Percentiles rank a stretch among this genome's conserved stretches.
phyloP scores from a whole-genome alignment of 2,888 invertebrate species.

The Drosophila crucigera region DNA sequence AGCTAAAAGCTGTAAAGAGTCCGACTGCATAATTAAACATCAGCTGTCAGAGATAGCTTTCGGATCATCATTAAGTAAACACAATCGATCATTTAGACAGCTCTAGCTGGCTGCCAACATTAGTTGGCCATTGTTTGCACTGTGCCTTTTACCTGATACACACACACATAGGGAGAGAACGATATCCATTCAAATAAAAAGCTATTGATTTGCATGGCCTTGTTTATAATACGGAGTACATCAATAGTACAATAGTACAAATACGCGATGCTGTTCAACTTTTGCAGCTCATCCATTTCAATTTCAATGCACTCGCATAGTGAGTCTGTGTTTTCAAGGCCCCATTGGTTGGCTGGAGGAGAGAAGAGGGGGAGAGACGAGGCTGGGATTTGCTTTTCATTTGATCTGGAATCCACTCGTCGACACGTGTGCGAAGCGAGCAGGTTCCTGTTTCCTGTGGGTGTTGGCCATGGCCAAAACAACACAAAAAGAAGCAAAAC shows the following conservation, averaged over 20 bases:
- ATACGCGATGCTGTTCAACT: constrained; percentile 57
- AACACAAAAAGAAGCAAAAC: constrained; percentile 1
- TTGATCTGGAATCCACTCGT: constrained; percentile 40
- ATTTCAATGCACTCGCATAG: constrained; percentile 46
- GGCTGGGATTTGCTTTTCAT: constrained; percentile 48
- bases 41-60: constrained; percentile 5
- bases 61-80: constrained; percentile 32
- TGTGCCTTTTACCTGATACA: constrained; percentile 9
- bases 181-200: constrained; percentile 20
- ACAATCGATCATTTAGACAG: constrained; percentile 44
- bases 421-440: constrained; percentile 26
- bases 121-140: constrained; percentile 41
- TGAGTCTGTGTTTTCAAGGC: constrained; percentile 34
- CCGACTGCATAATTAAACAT: constrained; percentile 13
- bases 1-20: neutral
- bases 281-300: constrained; percentile 65
- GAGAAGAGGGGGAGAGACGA: too few species aligned
- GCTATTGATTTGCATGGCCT: constrained; percentile 64
- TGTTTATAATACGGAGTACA: constrained; percentile 56
- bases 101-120: constrained; percentile 27
- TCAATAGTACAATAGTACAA: constrained; percentile 43
- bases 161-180: neutral
- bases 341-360: neutral
- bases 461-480: constrained; percentile 14
- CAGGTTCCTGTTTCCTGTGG: constrained; percentile 32